phyloP scores from a whole-genome alignment of 2,113 vertebrate genomes.

The Enhydra lutris region DNA sequence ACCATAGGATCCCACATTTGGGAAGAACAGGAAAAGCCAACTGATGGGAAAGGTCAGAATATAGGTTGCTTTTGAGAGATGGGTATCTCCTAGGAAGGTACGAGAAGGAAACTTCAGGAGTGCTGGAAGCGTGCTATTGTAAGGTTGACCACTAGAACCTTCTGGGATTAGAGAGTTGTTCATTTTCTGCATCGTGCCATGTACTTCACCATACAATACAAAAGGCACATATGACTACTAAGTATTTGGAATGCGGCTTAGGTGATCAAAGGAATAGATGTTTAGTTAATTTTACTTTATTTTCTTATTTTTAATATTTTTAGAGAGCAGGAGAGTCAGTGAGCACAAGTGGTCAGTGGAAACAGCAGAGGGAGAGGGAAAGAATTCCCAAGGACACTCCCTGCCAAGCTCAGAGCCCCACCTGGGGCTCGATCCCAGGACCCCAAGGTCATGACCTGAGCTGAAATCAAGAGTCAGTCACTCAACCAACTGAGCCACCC shows the following conservation, averaged over 20 bases:
- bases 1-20: fast-evolving
- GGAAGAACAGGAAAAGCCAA: not conserved
- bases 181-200: not conserved
- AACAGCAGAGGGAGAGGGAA: not conserved
- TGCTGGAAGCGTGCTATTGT: not conserved
- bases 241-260: not conserved
- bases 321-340: not conserved
- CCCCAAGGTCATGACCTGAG: not conserved
- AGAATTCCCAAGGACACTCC: not conserved
- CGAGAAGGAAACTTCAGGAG: not conserved
- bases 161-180: not conserved
- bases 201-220: fast-evolving
- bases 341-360: not conserved
- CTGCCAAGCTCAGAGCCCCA: not conserved
- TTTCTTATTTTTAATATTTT: not conserved
- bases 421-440: not conserved
- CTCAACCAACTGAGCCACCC: not conserved
- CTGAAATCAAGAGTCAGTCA: not conserved
- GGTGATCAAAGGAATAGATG: not conserved
- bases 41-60: not conserved
- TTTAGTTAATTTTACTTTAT: not conserved
- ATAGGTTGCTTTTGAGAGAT: too few species aligned
- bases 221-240: fast-evolving
- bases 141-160: not conserved
- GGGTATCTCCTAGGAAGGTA: not conserved